phyloP scores from a whole-genome alignment of 2,888 invertebrate genomes.

The Orthonychiurus folsomi region DNA sequence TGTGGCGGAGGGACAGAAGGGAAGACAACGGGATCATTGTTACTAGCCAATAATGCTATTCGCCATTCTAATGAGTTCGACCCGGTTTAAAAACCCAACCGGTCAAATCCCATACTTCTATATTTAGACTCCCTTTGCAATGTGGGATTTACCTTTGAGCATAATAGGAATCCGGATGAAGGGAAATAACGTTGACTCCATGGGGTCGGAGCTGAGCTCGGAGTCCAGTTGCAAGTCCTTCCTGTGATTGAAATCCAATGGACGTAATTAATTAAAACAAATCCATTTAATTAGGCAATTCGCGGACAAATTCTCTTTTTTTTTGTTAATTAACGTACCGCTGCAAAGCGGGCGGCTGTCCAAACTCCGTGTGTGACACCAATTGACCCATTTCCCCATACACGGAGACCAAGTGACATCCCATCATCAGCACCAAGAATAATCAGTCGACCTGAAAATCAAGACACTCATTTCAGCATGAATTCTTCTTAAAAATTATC shows the following conservation, averaged over 20 bases:
- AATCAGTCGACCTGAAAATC: constrained; percentile 55
- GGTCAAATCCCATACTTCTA: too few species aligned
- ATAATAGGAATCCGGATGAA: constrained; percentile 56
- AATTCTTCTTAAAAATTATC: too few species aligned
- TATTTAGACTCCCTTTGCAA: too few species aligned
- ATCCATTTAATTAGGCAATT: constrained; percentile 1
- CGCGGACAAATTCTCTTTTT: background rate
- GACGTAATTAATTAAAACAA: constrained; percentile 2
- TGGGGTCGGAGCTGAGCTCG: constrained; percentile 46
- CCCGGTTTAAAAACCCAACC: too few species aligned
- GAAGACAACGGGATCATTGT: too few species aligned
- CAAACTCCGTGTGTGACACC: constrained; percentile 36
- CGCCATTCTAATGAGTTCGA: too few species aligned
- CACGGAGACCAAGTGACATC: constrained; percentile 37
- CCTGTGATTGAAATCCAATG: too few species aligned
- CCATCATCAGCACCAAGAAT: constrained; percentile 55
- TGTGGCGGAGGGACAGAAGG: too few species aligned
- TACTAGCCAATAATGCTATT: too few species aligned
- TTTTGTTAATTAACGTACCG: too few species aligned
- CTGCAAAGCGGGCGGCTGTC: constrained; percentile 36
- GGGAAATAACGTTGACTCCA: constrained; percentile 63
- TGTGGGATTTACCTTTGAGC: constrained; percentile 37
- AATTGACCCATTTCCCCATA: constrained; percentile 37
- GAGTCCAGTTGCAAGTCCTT: constrained; percentile 35
- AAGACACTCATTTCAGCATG: too few species aligned